Evolutionary conservation across 2,888 invertebrate species (phyloP), one percentile per base, ranked within the genome.

Genomic region (Ennomos quercinarius): DNA sequence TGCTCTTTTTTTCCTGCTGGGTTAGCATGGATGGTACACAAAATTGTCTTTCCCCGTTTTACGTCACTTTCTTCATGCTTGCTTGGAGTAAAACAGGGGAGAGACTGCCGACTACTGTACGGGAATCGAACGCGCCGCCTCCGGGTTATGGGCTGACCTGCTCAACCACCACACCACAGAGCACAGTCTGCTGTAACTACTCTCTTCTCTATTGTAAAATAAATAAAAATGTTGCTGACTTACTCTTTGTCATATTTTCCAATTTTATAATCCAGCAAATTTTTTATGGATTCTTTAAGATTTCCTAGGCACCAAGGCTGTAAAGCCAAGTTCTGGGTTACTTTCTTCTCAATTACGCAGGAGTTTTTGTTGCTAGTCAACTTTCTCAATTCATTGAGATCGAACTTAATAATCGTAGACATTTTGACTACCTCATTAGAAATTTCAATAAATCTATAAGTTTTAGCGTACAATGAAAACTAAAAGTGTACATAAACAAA

Each of bases 241-340:
- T 89, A 95, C 95, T 93, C 93, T 78, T 93, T 88, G 72, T 95
- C 94, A 75, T 93, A 95, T 80, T 92, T 93, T 64, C 94, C 94
- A 59, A 95, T 90, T 81, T 92, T 93, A 66, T 91, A 91, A 72
- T 93, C 92, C 46, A 95, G 78, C 67, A 94, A 84, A 69, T 94
- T 94, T 74, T 93, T 93, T 8, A 95, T 81, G 9, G 95, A 94
- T 61, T 92, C 88, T 54, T 91, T 93, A 27, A 95, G 71, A 71
- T 95, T 93, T 38, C 93, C 93, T 44, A 95, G 84, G 74, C 95
- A 94, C 89, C 93, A 94, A 8, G 95, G 95, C 77, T 95, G 94
- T 48, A 95, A 74, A 0, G 93, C 93, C 51, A 95, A 71, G 70
- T 95, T 95, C 77, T 94, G 93, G 17, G 86, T 93, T 9, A 91